These are phyloP conservation scores for Aradophagus sp. DNA, from an alignment of 1,140 invertebrate genomes.

Conservation along the genomic window DNA sequence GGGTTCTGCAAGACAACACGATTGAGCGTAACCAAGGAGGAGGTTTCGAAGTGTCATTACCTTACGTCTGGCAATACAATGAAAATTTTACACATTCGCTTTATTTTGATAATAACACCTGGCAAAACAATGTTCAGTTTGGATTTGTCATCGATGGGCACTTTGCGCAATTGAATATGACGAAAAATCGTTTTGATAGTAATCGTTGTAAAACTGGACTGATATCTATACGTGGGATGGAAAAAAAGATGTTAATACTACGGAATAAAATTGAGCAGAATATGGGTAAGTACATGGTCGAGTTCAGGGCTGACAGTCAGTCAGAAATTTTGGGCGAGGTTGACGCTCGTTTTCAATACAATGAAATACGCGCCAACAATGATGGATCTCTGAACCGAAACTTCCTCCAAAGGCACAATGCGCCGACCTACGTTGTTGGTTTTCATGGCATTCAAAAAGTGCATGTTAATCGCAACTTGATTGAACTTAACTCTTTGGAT, in stretches of 20 bases:
- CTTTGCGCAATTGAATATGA: constrained; percentile 89
- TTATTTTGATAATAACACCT: constrained; percentile 89
- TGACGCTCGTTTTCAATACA: constrained; percentile 85
- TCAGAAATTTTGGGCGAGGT: constrained; percentile 93
- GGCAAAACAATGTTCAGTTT: constrained; percentile 90
- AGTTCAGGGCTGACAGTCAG: constrained; percentile 93
- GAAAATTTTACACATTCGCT: constrained; percentile 95
- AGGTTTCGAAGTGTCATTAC: constrained; percentile 89
- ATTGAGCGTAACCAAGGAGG: constrained; percentile 88
- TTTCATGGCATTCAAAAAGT: constrained; percentile 97
- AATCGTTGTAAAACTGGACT: constrained; percentile 90
- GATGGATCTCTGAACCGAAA: constrained; percentile 62
- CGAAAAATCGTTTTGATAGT: constrained; percentile 87
- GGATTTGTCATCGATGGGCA: constrained; percentile 91
- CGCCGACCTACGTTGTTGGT: constrained; percentile 89
- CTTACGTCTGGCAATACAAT: constrained; percentile 96
- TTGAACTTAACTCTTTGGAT: constrained; percentile 89
- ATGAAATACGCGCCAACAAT: constrained; percentile 85
- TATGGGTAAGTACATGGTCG: constrained; percentile 88
- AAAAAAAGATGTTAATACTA: constrained; percentile 93
- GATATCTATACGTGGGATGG: constrained; percentile 94
- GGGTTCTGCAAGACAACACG: constrained; percentile 90
- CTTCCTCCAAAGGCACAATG: constrained; percentile 72
- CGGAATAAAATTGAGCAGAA: constrained; percentile 88
- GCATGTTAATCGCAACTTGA: constrained; percentile 91